Conservation (phyloP, 2,888 invertebrate species). For the Galeopsomyia nigrocyanea region DNA sequence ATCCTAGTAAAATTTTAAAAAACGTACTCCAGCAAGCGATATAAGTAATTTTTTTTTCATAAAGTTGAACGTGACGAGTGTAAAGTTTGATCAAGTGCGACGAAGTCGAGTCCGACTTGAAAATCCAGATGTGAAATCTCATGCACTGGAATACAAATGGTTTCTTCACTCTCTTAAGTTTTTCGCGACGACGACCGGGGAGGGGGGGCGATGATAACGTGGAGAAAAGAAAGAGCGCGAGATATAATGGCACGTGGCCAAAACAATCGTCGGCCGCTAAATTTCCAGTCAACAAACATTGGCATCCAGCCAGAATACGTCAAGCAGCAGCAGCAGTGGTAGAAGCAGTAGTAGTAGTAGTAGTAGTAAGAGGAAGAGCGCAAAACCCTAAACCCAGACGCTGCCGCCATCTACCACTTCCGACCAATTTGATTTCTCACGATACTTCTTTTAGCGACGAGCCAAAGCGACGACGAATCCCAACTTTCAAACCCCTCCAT, state of each 20-base stretch:
- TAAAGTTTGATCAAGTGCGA: no score
- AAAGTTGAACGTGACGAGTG: no score
- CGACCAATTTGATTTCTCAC: conserved; percentile 45
- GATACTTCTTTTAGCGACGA: conserved; percentile 25
- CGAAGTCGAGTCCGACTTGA: no score
- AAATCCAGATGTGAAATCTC: no score
- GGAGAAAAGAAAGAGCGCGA: conserved; percentile 19
- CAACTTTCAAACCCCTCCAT: not conserved
- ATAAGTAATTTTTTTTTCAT: no score
- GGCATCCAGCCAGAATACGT: conserved; percentile 57
- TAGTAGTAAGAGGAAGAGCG: no score
- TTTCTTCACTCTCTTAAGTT: not conserved
- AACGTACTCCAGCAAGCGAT: no score
- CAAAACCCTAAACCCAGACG: not conserved
- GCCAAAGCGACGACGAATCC: not conserved
- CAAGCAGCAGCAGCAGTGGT: conserved; percentile 26
- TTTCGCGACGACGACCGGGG: conserved; percentile 23
- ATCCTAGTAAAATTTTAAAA: no score
- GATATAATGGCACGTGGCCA: conserved; percentile 64
- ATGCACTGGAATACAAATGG: not conserved
- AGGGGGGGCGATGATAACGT: not conserved
- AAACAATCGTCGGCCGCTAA: conserved; percentile 65
- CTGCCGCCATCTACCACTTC: conserved; percentile 38
- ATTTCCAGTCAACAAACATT: conserved; percentile 67
- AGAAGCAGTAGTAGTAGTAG: conserved; percentile 17